Percentiles rank a stretch among this genome's conserved stretches.
Evolutionary conservation across 2,888 invertebrate genomes (phyloP).

Genomic region (Incurvaria masculella): DNA sequence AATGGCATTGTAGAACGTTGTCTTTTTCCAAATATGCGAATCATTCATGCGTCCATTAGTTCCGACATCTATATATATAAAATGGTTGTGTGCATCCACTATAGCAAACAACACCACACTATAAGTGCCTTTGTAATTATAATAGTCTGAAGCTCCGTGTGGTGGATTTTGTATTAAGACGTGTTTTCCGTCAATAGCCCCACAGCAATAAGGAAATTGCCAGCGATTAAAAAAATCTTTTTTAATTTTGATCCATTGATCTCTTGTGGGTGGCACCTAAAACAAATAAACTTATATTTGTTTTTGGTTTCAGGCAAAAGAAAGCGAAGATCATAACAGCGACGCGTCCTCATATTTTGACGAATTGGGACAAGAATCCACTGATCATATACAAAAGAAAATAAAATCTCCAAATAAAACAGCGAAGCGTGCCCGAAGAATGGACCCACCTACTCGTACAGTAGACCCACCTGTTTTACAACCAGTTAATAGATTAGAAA

Average conservation of each 20-base stretch:
- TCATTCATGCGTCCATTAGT: slow-evolving; percentile 15
- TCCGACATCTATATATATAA: slow-evolving; percentile 16
- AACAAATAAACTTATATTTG: slow-evolving; percentile 18
- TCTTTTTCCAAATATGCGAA: slow-evolving; percentile 1
- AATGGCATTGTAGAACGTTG: slow-evolving; percentile 7
- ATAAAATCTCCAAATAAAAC: slow-evolving; percentile 19
- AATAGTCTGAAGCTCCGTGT: slow-evolving; percentile 19
- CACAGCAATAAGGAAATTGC: slow-evolving; percentile 22
- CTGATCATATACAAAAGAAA: slow-evolving; percentile 17
- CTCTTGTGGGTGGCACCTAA: slow-evolving; percentile 18
- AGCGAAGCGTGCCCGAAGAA: slow-evolving; percentile 16
- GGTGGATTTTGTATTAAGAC: slow-evolving; percentile 20
- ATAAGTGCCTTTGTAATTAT: slow-evolving; percentile 21
- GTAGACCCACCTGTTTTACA: slow-evolving; percentile 16
- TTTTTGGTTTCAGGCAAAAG: slow-evolving; percentile 18
- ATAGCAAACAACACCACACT: slow-evolving; percentile 17
- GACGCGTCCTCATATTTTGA: slow-evolving; percentile 20
- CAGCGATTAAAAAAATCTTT: slow-evolving; percentile 21
- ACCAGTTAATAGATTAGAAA: slow-evolving; percentile 13
- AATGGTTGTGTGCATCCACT: slow-evolving; percentile 17
- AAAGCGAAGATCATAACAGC: slow-evolving; percentile 18
- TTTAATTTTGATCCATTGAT: slow-evolving; percentile 21
- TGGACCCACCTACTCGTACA: slow-evolving; percentile 16
- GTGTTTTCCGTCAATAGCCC: slow-evolving; percentile 24
- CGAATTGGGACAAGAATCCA: slow-evolving; percentile 19